These are phyloP conservation scores for Crenichthys baileyi DNA, from an alignment of 2,797 vertebrate genomes.

Conservation along the genomic window DNA sequence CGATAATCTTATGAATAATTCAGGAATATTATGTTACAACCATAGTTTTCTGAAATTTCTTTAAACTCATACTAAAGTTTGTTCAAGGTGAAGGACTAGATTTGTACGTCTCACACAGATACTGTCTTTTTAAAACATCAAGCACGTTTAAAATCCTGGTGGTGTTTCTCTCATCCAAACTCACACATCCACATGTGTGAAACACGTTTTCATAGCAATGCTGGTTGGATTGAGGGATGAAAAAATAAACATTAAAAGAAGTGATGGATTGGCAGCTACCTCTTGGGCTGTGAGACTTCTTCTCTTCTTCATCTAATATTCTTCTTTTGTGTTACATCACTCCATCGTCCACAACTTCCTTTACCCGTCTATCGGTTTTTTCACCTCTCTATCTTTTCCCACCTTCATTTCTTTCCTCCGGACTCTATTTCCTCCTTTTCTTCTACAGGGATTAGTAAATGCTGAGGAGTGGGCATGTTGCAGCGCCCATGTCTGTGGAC, in stretches of 20 bases:
- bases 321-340: not conserved
- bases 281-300: not conserved
- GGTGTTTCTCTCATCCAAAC: not conserved
- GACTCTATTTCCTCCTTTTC: slow-evolving; percentile 6
- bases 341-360: slow-evolving; percentile 6
- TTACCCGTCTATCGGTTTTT: not conserved
- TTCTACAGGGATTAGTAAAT: slow-evolving; percentile 48
- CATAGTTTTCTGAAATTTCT: not conserved
- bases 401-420: not conserved
- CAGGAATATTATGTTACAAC: too few relatives aligned
- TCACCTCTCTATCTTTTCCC: slow-evolving; percentile 1
- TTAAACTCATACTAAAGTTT: not conserved
- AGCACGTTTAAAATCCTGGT: not conserved
- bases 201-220: not conserved
- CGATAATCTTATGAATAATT: too few relatives aligned
- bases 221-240: not conserved
- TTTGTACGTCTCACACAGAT: not conserved
- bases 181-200: too few relatives aligned
- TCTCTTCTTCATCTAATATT: not conserved
- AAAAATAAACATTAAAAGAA: not conserved
- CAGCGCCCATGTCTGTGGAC: slow-evolving; percentile 32
- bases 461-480: not conserved
- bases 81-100: not conserved
- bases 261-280: not conserved
- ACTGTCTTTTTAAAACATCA: too few relatives aligned